Evolutionary conservation across 2,888 invertebrate species (phyloP).

Genomic region (Drosophila acutilabella): DNA sequence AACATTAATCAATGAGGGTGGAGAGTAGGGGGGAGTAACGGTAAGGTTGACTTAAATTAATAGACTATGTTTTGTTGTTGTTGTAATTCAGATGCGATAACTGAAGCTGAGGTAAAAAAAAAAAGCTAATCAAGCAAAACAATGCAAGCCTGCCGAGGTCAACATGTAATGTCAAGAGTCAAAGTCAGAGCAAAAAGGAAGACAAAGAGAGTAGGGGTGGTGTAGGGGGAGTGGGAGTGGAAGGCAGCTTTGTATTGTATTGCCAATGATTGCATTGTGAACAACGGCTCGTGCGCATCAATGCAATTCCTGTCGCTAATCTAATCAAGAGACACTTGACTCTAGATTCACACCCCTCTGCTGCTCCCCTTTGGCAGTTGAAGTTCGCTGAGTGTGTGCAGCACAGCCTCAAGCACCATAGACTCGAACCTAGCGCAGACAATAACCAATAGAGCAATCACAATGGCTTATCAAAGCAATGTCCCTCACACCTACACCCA

Average conservation of each 20-base stretch:
- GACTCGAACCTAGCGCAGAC: conserved; percentile 46
- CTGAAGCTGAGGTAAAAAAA: conserved; percentile 7
- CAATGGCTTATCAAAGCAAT: conserved; percentile 49
- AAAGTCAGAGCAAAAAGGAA: neutral
- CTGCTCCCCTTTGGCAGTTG: too few species aligned
- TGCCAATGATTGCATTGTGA: conserved; percentile 35
- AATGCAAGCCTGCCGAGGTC: conserved; percentile 31
- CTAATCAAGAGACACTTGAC: conserved; percentile 66
- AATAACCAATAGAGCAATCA: conserved; percentile 50
- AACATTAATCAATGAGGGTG: conserved; percentile 40
- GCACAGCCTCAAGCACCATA: conserved; percentile 32
- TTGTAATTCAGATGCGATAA: conserved; percentile 20
- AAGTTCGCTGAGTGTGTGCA: conserved; percentile 1
- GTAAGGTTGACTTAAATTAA: conserved; percentile 42
- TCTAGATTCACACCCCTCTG: conserved; percentile 10
- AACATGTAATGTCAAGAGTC: conserved; percentile 29
- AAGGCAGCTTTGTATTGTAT: conserved; percentile 6
- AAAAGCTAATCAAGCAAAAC: conserved; percentile 31
- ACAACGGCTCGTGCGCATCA: conserved; percentile 55
- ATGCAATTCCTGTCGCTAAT: conserved; percentile 53
- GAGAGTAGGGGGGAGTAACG: neutral
- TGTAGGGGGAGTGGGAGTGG: neutral
- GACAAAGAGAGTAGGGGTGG: neutral
- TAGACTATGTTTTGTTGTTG: conserved; percentile 28
- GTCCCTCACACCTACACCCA: neutral